Percentiles rank a stretch among this genome's conserved stretches.
Evolutionary conservation across 23 tunicate species (phyloP).

Genomic region (Diplosoma virens): DNA sequence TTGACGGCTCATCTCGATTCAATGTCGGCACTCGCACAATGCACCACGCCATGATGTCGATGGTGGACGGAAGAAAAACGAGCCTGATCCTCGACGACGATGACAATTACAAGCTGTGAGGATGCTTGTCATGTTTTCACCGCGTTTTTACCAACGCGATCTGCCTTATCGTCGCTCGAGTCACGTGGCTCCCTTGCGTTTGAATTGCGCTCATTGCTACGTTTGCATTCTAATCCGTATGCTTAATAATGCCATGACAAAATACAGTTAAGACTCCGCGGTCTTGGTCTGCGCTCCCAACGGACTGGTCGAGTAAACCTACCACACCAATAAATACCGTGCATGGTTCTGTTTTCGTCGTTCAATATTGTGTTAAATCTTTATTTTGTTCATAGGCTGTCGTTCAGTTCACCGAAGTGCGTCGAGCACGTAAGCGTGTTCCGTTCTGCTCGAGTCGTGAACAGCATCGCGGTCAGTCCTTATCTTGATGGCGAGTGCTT

Average conservation of each 20-base stretch:
- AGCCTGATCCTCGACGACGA: background rate
- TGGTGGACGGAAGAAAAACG: background rate
- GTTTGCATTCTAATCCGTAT: too few relatives aligned
- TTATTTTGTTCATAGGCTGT: background rate
- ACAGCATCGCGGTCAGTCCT: conserved; percentile 14
- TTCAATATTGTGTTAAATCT: background rate
- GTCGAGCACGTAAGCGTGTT: conserved; percentile 6
- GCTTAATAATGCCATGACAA: too few relatives aligned
- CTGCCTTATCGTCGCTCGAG: too few relatives aligned
- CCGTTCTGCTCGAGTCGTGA: background rate
- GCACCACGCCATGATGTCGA: background rate
- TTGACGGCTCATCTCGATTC: background rate
- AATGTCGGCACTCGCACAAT: background rate
- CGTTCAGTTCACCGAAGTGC: background rate
- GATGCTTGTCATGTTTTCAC: too few relatives aligned
- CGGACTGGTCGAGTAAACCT: too few relatives aligned
- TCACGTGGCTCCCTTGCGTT: too few relatives aligned
- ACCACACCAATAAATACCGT: too few relatives aligned
- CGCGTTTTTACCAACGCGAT: too few relatives aligned
- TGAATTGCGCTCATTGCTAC: too few relatives aligned
- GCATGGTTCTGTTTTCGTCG: too few relatives aligned
- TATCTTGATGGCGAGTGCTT: conserved; percentile 24
- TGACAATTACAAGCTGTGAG: background rate
- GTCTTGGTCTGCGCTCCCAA: too few relatives aligned
- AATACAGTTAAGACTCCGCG: too few relatives aligned